Conservation (phyloP, 2,888 invertebrate genomes). For the Agriotes lineatus region DNA sequence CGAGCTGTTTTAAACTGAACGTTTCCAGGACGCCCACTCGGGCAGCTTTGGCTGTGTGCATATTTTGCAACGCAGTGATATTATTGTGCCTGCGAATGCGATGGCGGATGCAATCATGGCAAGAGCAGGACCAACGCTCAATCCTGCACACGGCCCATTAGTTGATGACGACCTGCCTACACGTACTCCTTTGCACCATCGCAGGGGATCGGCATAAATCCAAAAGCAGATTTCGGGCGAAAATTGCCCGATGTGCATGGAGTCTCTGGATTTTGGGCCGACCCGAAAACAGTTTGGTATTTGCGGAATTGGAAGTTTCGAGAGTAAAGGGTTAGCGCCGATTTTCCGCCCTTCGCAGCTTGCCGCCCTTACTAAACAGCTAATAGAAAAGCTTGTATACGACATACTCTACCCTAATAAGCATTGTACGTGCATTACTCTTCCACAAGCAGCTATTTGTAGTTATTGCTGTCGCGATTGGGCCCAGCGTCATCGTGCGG, state of each 20-base stretch:
- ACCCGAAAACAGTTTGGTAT: too few relatives aligned
- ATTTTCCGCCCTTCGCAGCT: slow-evolving; percentile 42
- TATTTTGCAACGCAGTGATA: slow-evolving; percentile 33
- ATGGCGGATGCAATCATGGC: slow-evolving; percentile 52
- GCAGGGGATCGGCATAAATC: slow-evolving; percentile 38
- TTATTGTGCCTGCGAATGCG: slow-evolving; percentile 45
- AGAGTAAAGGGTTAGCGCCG: too few relatives aligned
- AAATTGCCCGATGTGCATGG: too few relatives aligned
- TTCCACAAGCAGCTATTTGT: slow-evolving; percentile 51
- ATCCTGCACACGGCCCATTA: slow-evolving; percentile 52
- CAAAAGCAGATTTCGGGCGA: too few relatives aligned
- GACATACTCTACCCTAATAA: slow-evolving; percentile 46
- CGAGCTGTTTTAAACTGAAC: too few relatives aligned
- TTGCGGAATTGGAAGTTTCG: too few relatives aligned
- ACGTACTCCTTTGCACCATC: slow-evolving; percentile 44
- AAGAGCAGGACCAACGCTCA: slow-evolving; percentile 46
- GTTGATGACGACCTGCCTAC: slow-evolving; percentile 55
- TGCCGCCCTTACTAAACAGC: slow-evolving; percentile 47
- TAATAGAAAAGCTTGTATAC: slow-evolving; percentile 54
- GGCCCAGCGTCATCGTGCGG: slow-evolving; percentile 44
- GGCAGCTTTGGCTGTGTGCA: too few relatives aligned
- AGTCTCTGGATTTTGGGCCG: too few relatives aligned
- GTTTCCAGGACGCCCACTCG: too few relatives aligned
- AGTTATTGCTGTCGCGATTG: slow-evolving; percentile 52
- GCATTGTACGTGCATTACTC: slow-evolving; percentile 52